phyloP scores from a whole-genome alignment of 2,888 invertebrate species.

The Erebia aethiops region DNA sequence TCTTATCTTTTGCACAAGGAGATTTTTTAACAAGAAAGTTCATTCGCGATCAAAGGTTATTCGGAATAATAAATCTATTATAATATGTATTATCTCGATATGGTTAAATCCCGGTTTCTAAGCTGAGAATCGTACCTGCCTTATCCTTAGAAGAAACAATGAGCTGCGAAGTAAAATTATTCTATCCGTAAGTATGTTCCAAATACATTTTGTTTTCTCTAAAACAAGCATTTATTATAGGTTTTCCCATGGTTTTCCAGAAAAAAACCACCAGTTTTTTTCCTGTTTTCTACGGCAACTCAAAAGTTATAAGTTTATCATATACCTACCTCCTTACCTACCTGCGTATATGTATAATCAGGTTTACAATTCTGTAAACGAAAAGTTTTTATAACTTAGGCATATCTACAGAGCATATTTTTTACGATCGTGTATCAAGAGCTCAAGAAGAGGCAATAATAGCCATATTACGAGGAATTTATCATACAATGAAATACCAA shows the following conservation, averaged over 20 bases:
- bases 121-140: conserved; percentile 34
- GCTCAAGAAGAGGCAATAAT: conserved; percentile 5
- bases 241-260: too few species aligned
- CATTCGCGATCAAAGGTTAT: conserved; percentile 34
- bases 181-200: background rate
- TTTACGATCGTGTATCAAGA: conserved; percentile 1
- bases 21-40: conserved; percentile 36
- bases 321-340: background rate
- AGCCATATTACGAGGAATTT: conserved; percentile 17
- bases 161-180: background rate
- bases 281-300: too few species aligned
- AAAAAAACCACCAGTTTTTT: too few species aligned
- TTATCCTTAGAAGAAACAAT: conserved; percentile 28
- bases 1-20: background rate
- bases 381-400: background rate
- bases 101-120: conserved; percentile 37
- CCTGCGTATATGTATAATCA: too few species aligned
- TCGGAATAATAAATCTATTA: conserved; percentile 41
- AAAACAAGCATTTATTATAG: too few species aligned
- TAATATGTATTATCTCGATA: conserved; percentile 36
- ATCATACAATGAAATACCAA: conserved; percentile 21
- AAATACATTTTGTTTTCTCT: too few species aligned
- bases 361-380: too few species aligned
- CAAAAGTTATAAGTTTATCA: too few species aligned
- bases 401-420: conserved; percentile 5